These are phyloP conservation scores for Enteromius treurensis DNA, from an alignment of 2,797 vertebrate species.

Conservation along the genomic window DNA sequence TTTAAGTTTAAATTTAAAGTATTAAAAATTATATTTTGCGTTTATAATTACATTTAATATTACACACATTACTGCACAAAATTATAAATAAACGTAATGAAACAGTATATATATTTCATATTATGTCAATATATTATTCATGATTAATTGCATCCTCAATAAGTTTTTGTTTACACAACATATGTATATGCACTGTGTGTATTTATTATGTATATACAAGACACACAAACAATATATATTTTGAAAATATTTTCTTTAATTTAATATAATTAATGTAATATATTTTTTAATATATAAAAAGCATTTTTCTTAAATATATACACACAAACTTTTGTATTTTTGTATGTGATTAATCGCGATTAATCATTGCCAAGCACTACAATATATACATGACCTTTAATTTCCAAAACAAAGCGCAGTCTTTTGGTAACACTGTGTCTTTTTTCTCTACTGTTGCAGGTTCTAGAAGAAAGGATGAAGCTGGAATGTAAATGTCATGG, in stretches of 20 bases:
- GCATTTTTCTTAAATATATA: background rate
- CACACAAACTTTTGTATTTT: background rate
- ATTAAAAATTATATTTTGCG: background rate
- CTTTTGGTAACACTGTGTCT: background rate
- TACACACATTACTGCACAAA: background rate
- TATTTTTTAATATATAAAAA: background rate
- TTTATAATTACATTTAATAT: background rate
- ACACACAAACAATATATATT: background rate
- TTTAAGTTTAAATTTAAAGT: background rate
- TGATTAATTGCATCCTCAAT: background rate
- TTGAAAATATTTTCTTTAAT: background rate
- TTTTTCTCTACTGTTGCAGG: slow-evolving; percentile 73
- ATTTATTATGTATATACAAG: background rate
- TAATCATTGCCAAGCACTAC: background rate
- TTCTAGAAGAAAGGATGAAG: slow-evolving; percentile 95
- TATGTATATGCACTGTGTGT: background rate
- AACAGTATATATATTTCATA: background rate
- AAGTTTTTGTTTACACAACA: background rate
- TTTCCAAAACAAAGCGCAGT: background rate
- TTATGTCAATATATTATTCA: background rate
- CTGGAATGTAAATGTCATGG: slow-evolving; percentile 98
- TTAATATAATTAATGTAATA: no score
- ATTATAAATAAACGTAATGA: background rate
- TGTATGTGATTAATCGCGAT: background rate
- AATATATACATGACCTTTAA: background rate